A percentile compares a stretch with the other conserved stretches of the same genome.
Conservation (phyloP, 2,797 vertebrate species). For the Champsocephalus esox region DNA sequence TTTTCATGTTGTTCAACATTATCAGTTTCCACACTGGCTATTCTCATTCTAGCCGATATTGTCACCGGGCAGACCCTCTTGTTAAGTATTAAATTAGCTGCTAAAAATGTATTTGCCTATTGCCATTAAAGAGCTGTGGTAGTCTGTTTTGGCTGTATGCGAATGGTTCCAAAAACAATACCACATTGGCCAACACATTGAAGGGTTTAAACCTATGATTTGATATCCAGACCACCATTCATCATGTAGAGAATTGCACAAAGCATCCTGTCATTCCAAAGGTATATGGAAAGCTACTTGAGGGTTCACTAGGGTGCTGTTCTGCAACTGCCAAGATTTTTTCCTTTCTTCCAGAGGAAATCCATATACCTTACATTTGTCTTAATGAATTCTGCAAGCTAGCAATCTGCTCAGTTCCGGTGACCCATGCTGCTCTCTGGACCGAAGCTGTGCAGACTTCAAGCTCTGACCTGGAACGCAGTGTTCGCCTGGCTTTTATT, state of each 20-base stretch:
- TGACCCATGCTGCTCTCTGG: constrained; percentile 79
- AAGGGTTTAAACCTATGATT: constrained; percentile 45
- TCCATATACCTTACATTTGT: constrained; percentile 82
- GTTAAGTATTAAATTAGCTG: background rate
- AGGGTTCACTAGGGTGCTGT: constrained; percentile 72
- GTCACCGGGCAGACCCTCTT: background rate
- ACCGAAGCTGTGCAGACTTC: constrained; percentile 75
- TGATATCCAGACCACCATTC: constrained; percentile 43
- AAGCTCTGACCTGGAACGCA: constrained; percentile 79
- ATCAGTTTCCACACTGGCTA: background rate
- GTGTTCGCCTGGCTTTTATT: constrained; percentile 73
- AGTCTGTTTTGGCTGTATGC: background rate
- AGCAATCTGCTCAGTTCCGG: constrained; percentile 70
- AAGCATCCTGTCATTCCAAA: constrained; percentile 50
- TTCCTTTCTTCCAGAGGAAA: constrained; percentile 76
- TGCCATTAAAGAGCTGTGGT: too few species aligned
- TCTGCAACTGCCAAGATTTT: constrained; percentile 70
- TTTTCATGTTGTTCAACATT: constrained; percentile 14
- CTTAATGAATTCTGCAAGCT: constrained; percentile 86
- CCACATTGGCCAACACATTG: constrained; percentile 3
- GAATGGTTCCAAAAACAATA: constrained; percentile 7
- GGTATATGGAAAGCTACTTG: constrained; percentile 76
- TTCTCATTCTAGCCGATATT: background rate
- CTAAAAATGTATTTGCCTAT: background rate
- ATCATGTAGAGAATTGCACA: constrained; percentile 50